Base-by-base conservation (phyloP, 2,888 invertebrate genomes). In the Harpalus rufipes region DNA sequence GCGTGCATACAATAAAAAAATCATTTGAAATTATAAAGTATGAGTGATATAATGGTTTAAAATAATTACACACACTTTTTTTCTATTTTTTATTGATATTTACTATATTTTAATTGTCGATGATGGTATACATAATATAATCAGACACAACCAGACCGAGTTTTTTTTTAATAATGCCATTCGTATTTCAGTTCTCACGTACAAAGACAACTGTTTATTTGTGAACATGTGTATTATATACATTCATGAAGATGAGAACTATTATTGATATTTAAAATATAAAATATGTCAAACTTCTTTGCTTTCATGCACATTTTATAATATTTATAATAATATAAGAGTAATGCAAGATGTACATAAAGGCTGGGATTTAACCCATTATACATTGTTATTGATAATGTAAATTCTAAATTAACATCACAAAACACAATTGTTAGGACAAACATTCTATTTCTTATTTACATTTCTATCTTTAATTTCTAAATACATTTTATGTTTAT, bases 81-180 rank as follows among this genome's bases (percentile, higher is more conserved):
- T 76, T 61, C 63, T 58, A 61, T 76, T 65, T 84, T 84, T 84
- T 78, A 84, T 78, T 84, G 78, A 74, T 76, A 84, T 84, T 61
- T 84, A 84, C 61, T 84, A 79, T 84, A 68, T 39, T 84, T 84
- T 44, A 84, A 65, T 84, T 63, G 58, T 79, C 84, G 65, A 84
- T 84, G 84, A 84, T 84, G 84, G 68, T 84, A 84, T 80, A 84
- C 79, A 84, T 80, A 84, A 84, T 83, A 84, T 79, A 84, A 51
- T 78, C 78, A 84, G 44, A 84, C 84, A 84, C 79, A 84, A 84
- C 84, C 84, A 84, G 41, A 84, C 84, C 78, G 78, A 84, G 72
- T 74, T 65, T 63, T 84, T 81, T 81, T 59, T 56, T 84, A 76
- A 78, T 78, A 68, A 80, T 79, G 32, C 61, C 84, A 79, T 84